Evolutionary conservation across 2,888 invertebrate species (phyloP), one percentile per base, ranked within the genome.

Genomic region (Sthenelais limicola): DNA sequence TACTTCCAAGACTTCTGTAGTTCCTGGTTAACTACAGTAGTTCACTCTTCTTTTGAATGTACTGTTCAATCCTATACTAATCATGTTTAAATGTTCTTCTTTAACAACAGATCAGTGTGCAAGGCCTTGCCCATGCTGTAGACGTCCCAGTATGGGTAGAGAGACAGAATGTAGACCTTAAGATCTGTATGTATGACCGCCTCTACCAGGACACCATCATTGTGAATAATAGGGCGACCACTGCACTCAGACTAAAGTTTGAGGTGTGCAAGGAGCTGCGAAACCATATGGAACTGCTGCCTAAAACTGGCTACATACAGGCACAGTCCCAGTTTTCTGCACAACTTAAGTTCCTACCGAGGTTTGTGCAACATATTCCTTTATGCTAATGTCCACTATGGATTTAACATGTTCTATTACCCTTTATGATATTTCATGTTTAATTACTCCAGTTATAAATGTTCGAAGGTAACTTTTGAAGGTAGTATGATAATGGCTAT

Each of bases 131-230:
- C 47, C 81, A 80, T 75, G 87, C 87, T 15, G 83, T 87, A 35
- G 87, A 88, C 77, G 86, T 88, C 0, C 88, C 88, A 1, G 87
- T 88, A 15, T 88, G 86, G 86, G 83, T 88, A 33, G 84, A 86
- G 75, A 80, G 86, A 76, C 81, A 84, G 70, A 82, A 81, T 3
- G 82, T 88, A 4, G 87, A 88, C 73, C 78, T 88, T 48, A 84
- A 86, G 78, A 88, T 88, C 78, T 88, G 88, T 75, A 85, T 85
- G 84, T 83, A 82, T 66, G 87, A 88, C 77, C 77, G 87, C 7
- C 84, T 88, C 9, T 88, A 86, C 74, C 88, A 88, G 77, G 88
- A 88, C 74, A 87, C 87, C n/a, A 81, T 88, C 35, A 73, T 85
- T 0, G 83, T 87, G 24, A 83, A 85, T 72, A 88, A 88, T 81